These are phyloP conservation scores for Zootermopsis nevadensis DNA, from an alignment of 2,888 invertebrate species.

Conservation along the genomic window DNA sequence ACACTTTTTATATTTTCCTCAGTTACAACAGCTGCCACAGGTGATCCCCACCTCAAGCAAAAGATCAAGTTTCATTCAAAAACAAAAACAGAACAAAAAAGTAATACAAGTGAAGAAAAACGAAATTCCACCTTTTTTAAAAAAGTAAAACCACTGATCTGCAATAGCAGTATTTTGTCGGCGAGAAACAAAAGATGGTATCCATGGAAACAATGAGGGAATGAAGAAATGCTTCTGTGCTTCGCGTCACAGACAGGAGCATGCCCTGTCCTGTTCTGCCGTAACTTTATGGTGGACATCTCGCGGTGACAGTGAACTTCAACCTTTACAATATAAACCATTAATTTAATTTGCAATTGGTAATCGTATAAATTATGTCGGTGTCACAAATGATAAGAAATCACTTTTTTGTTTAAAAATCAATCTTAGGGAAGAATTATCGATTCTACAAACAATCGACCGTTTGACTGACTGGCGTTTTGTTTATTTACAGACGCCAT, in stretches of 20 bases:
- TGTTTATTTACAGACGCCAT: no score
- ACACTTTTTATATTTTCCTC: no score
- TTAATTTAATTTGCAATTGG: no score
- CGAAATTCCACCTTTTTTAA: slow-evolving; percentile 17
- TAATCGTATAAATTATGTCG: no score
- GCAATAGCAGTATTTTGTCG: slow-evolving; percentile 34
- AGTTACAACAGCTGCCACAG: not conserved
- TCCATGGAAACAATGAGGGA: slow-evolving; percentile 25
- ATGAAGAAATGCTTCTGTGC: not conserved
- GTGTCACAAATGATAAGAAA: no score
- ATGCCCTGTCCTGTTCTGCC: not conserved
- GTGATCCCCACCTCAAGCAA: not conserved
- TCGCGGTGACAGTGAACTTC: not conserved
- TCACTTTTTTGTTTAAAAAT: no score
- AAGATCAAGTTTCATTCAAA: not conserved
- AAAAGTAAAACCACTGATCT: slow-evolving; percentile 26
- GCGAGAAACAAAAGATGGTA: slow-evolving; percentile 28
- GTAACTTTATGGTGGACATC: slow-evolving; percentile 27
- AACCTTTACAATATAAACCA: not conserved
- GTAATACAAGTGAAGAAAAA: not conserved
- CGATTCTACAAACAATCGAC: no score
- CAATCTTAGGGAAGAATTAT: no score
- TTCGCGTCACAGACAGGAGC: slow-evolving; percentile 19
- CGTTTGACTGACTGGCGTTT: no score
- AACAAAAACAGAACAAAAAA: not conserved